Percentiles rank a stretch among this genome's conserved stretches.
These are phyloP conservation scores for Epizoanthus stellaris DNA, from an alignment of 92 coral and sea anemone genomes.

Conservation along the genomic window DNA sequence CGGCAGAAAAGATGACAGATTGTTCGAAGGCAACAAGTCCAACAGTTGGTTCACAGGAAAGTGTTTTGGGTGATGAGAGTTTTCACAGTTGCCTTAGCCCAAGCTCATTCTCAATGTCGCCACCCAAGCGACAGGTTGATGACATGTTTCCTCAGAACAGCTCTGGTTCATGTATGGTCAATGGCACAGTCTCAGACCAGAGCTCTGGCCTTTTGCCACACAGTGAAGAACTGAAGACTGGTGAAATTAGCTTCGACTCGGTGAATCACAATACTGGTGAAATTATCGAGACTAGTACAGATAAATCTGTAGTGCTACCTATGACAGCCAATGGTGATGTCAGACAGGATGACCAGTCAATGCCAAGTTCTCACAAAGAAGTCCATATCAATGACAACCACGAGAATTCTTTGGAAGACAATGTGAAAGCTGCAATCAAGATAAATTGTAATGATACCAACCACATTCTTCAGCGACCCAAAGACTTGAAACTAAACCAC, in stretches of 20 bases:
- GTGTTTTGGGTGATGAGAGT: constrained; percentile 45
- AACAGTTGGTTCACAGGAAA: constrained; percentile 39
- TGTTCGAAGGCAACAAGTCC: constrained; percentile 21
- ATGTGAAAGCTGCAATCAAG: constrained; percentile 2
- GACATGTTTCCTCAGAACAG: background rate
- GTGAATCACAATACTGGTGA: background rate
- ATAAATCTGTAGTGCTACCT: no score
- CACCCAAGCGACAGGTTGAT: constrained; percentile 1
- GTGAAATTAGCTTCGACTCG: background rate
- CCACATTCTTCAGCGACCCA: constrained; percentile 26
- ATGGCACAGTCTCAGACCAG: background rate
- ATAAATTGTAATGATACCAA: background rate
- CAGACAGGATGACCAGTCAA: no score
- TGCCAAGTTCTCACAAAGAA: no score
- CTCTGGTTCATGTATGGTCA: background rate
- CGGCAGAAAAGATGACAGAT: background rate
- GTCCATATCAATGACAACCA: background rate
- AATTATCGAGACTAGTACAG: no score
- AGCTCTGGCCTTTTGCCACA: background rate
- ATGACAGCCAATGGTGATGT: no score
- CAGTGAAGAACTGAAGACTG: background rate
- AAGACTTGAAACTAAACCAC: constrained; percentile 28
- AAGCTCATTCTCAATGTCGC: constrained; percentile 44
- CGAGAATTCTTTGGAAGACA: background rate
- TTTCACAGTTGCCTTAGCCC: constrained; percentile 80